Evolutionary conservation across 1,140 invertebrate species (phyloP).

Genomic region (Drosophila kurseongensis): DNA sequence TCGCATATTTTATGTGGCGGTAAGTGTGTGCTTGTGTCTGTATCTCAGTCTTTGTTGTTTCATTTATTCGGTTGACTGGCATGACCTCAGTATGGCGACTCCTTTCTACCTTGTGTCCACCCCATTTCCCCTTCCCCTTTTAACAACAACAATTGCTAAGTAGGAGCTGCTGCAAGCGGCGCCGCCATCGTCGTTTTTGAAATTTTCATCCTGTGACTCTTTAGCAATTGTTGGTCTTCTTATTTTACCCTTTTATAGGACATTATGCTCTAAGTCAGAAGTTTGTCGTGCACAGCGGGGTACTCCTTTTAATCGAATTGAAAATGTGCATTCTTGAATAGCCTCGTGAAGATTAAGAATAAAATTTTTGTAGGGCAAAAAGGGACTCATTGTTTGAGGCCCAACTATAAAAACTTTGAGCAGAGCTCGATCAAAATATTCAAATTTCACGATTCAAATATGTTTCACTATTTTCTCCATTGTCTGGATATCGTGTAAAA

Average conservation of each 20-base stretch:
- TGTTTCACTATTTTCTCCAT: neutral
- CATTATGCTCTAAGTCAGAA: constrained; percentile 29
- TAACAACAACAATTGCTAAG: constrained; percentile 44
- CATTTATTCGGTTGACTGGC: constrained; percentile 81
- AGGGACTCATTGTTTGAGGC: neutral
- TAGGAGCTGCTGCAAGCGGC: constrained; percentile 47
- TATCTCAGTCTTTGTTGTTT: constrained; percentile 71
- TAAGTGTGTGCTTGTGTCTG: constrained; percentile 31
- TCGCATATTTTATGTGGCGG: constrained; percentile 73
- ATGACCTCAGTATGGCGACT: constrained; percentile 69
- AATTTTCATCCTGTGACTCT: constrained; percentile 47
- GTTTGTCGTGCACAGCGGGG: constrained; percentile 20
- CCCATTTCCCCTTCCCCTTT: neutral
- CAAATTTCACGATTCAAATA: too few species aligned
- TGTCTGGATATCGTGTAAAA: neutral
- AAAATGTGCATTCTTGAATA: constrained; percentile 10
- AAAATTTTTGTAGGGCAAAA: neutral
- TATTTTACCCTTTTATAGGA: constrained; percentile 26
- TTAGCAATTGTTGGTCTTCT: constrained; percentile 22
- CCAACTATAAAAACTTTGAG: neutral
- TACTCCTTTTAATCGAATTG: constrained; percentile 11
- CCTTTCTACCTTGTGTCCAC: constrained; percentile 21
- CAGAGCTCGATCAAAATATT: too few species aligned
- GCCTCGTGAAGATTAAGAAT: neutral
- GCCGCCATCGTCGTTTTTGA: constrained; percentile 40